Conservation (phyloP, 2,888 invertebrate genomes). For the Catocala fraxini region DNA sequence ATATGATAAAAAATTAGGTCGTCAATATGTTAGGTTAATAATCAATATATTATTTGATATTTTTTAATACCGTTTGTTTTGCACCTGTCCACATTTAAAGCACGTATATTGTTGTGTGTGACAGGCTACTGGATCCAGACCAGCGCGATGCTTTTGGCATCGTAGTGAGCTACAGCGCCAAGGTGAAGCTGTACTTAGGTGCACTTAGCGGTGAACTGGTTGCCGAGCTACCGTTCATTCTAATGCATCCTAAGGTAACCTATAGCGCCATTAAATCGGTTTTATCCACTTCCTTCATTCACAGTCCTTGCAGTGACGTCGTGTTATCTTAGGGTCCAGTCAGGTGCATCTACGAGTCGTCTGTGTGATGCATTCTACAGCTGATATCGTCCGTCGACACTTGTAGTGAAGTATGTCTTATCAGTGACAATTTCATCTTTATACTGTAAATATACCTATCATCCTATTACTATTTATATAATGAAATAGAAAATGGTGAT, state of each 20-base stretch:
- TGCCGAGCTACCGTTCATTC: conserved; percentile 96
- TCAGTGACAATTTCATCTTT: no score
- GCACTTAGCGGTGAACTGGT: conserved; percentile 97
- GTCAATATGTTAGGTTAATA: no score
- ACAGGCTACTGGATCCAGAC: conserved; percentile 89
- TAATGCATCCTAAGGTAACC: conserved; percentile 95
- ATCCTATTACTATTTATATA: no score
- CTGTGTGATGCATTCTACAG: conserved; percentile 21
- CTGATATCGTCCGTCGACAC: conserved; percentile 1
- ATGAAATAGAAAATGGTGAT: no score
- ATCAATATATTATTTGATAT: no score
- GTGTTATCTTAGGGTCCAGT: conserved; percentile 28
- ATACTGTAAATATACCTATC: no score
- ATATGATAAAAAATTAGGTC: no score
- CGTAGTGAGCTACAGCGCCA: conserved; percentile 97
- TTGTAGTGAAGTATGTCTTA: no score
- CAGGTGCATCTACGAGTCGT: conserved; percentile 23
- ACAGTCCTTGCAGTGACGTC: neutral
- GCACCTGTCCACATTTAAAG: no score
- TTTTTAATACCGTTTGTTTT: no score
- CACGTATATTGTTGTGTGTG: neutral
- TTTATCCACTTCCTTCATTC: conserved; percentile 1
- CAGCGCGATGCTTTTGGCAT: conserved; percentile 98
- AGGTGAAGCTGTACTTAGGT: conserved; percentile 97
- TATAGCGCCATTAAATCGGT: neutral